Conservation (phyloP, 2,888 invertebrate genomes). For the Stenotaenia linearis region DNA sequence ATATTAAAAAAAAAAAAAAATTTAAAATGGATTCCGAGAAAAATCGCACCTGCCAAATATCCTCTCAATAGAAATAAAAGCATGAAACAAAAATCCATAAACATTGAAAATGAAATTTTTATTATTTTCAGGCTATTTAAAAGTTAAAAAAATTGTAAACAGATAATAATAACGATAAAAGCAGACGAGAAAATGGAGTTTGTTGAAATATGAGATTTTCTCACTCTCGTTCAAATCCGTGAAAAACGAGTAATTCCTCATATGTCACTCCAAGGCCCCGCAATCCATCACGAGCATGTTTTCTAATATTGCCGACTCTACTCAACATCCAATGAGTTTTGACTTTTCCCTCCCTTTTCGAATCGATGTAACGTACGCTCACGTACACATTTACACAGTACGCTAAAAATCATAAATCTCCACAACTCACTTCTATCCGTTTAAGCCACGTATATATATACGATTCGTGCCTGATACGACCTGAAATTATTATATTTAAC, state of each 20-base stretch:
- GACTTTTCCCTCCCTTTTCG: background rate
- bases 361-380: background rate
- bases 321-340: constrained; percentile 8
- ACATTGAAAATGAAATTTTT: no score
- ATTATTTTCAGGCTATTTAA: no score
- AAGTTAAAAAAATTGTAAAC: background rate
- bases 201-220: background rate
- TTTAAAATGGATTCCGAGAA: background rate
- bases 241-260: constrained; percentile 5
- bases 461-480: constrained; percentile 24
- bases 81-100: no score
- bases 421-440: constrained; percentile 12
- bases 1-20: background rate
- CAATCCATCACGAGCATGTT: background rate
- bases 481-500: constrained; percentile 26
- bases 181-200: background rate
- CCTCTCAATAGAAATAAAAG: background rate
- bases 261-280: background rate
- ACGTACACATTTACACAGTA: background rate
- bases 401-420: constrained; percentile 1
- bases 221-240: background rate
- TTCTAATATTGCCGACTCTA: constrained; percentile 3
- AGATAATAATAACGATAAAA: background rate
- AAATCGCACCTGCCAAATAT: background rate
- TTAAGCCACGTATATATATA: constrained; percentile 22